These are phyloP conservation scores for Garra rufa DNA, from an alignment of 2,113 vertebrate species.

Conservation along the genomic window DNA sequence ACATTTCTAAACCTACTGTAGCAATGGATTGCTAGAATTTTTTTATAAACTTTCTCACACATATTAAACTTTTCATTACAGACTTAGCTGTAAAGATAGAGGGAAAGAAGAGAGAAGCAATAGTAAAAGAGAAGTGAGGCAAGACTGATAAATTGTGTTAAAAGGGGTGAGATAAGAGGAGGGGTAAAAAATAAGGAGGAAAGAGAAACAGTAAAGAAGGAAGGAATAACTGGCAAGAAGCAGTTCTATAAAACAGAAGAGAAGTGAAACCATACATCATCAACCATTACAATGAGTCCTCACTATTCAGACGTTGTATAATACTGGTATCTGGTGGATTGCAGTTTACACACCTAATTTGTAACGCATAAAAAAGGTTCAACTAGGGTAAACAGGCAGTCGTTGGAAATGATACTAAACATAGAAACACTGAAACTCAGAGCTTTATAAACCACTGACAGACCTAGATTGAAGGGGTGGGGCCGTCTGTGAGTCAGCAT, in stretches of 20 bases:
- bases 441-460: constrained; percentile 51
- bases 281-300: not conserved
- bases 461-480: constrained; percentile 54
- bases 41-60: not conserved
- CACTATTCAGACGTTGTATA: not conserved
- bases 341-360: not conserved
- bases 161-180: not conserved
- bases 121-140: constrained; percentile 14
- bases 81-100: not conserved
- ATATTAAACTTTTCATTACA: not conserved
- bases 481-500: constrained; percentile 51
- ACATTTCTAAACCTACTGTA: not conserved
- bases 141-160: constrained; percentile 5
- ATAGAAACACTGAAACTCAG: constrained; percentile 45
- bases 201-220: constrained; percentile 50
- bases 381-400: not conserved
- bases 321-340: not conserved
- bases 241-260: constrained; percentile 14
- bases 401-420: constrained; percentile 35
- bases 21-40: not conserved
- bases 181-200: constrained; percentile 27
- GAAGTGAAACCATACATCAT: constrained; percentile 51
- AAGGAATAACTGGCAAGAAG: constrained; percentile 8
- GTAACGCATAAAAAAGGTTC: not conserved
- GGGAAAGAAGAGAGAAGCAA: constrained; percentile 14